Conservation (phyloP, 2,113 vertebrate species). For the Prolemur simus region DNA sequence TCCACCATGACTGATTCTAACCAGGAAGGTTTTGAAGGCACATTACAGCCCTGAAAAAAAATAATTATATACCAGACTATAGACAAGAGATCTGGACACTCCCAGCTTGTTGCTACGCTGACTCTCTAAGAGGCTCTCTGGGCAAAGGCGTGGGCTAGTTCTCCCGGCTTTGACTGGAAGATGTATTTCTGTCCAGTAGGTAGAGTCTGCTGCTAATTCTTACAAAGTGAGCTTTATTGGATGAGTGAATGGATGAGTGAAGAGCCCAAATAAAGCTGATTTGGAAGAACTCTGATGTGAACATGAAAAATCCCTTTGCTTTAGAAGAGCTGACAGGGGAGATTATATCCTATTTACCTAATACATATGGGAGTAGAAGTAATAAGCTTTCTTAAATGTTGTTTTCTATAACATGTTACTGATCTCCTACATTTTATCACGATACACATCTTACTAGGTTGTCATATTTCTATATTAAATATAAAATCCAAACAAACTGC, state of each 20-base stretch:
- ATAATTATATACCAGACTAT: not conserved
- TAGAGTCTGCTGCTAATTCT: not conserved
- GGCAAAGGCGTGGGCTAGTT: not conserved
- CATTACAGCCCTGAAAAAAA: not conserved
- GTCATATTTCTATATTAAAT: not conserved
- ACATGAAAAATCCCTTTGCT: not conserved
- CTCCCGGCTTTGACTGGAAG: not conserved
- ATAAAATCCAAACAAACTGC: conserved; percentile 13
- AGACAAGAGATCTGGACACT: not conserved
- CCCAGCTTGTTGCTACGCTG: not conserved
- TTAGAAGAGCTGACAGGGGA: not conserved
- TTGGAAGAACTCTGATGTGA: not conserved
- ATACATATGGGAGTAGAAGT: not conserved
- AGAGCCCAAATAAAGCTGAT: not conserved
- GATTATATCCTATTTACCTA: not conserved
- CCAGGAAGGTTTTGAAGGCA: not conserved
- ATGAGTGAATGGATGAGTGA: not conserved
- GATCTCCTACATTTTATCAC: not conserved
- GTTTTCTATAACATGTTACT: not conserved
- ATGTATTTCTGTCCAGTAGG: not conserved
- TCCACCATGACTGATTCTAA: not conserved
- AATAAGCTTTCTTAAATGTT: not conserved
- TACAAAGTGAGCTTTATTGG: not conserved
- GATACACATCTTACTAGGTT: not conserved
- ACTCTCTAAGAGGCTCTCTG: not conserved